A percentile compares a stretch with the other conserved stretches of the same genome.
These are phyloP conservation scores for Gorsachius goisagi DNA, from an alignment of 2,113 vertebrate genomes.

Conservation along the genomic window DNA sequence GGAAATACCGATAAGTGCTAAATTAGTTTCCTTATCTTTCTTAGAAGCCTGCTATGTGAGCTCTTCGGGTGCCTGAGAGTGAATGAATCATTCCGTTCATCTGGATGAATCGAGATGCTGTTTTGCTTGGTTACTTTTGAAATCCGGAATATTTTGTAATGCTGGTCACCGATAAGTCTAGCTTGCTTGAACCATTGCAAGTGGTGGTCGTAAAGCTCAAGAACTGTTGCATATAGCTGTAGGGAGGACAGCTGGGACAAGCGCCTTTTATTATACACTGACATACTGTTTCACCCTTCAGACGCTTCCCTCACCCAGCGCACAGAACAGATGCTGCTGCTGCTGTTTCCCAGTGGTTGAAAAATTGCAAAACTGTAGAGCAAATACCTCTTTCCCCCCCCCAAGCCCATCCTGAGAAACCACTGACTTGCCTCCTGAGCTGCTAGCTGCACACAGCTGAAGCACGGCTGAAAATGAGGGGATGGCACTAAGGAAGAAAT, in stretches of 20 bases:
- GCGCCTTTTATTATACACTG: neutral
- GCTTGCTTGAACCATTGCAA: neutral
- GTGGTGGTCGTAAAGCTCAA: neutral
- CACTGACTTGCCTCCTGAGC: accelerated
- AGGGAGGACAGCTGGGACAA: neutral
- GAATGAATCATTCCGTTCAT: neutral
- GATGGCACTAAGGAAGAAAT: neutral
- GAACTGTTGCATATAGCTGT: neutral
- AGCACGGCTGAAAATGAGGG: accelerated
- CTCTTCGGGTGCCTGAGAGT: neutral
- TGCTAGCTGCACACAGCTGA: accelerated
- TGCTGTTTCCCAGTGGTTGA: neutral
- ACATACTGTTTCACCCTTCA: neutral
- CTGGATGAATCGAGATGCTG: neutral
- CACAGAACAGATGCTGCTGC: too few relatives aligned
- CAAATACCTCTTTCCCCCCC: accelerated
- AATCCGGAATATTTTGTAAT: neutral
- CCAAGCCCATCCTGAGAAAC: neutral
- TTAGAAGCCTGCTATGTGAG: neutral
- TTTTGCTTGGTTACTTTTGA: neutral
- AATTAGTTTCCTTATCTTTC: neutral
- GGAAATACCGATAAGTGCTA: neutral
- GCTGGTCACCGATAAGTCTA: neutral
- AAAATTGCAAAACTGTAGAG: accelerated
- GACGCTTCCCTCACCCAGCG: accelerated